These are phyloP conservation scores for Zalophus californianus DNA, from an alignment of 2,797 vertebrate genomes.

Conservation along the genomic window DNA sequence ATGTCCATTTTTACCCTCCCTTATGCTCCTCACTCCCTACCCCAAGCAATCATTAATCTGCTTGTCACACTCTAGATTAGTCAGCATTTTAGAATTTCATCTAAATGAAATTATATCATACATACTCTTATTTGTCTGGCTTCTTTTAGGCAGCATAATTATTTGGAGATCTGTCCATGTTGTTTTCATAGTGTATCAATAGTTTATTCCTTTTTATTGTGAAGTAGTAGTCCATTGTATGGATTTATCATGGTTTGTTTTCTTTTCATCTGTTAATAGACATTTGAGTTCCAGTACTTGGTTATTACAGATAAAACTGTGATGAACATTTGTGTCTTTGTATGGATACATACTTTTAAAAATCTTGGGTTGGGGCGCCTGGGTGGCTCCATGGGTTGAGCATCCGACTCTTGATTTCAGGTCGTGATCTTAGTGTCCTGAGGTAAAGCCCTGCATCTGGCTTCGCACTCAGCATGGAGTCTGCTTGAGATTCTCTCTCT, in stretches of 20 bases:
- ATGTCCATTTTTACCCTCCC: background rate
- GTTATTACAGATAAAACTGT: background rate
- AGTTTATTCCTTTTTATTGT: background rate
- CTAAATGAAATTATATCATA: background rate
- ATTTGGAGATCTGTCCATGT: background rate
- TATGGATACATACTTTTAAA: background rate
- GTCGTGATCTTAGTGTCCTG: background rate
- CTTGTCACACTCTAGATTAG: background rate
- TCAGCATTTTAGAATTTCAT: background rate
- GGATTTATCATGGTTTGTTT: background rate
- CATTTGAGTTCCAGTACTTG: background rate
- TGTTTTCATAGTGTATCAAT: background rate
- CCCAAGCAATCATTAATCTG: background rate
- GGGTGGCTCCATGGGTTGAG: background rate
- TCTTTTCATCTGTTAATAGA: background rate
- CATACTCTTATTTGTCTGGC: background rate
- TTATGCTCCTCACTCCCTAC: background rate
- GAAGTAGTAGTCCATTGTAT: background rate
- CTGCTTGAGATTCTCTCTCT: background rate
- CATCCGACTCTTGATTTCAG: background rate
- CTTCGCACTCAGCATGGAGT: background rate
- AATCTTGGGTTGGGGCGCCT: background rate
- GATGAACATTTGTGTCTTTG: background rate
- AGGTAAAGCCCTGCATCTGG: background rate
- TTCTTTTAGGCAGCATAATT: background rate